Percentiles rank a stretch among this genome's conserved stretches.
These are phyloP conservation scores for Prunella himalayana DNA, from an alignment of 2,113 vertebrate species.

Conservation along the genomic window DNA sequence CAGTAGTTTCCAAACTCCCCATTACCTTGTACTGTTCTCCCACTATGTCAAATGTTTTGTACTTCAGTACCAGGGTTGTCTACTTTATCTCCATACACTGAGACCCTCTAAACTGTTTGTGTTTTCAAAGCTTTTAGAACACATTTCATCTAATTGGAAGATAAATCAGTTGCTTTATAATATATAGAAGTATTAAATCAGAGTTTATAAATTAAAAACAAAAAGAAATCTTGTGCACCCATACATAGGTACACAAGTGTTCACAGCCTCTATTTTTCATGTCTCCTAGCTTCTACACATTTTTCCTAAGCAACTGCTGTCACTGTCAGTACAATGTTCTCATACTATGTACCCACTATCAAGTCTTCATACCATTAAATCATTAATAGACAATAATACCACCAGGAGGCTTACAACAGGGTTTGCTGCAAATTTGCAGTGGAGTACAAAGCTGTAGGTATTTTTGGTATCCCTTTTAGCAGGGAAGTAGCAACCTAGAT, in stretches of 20 bases:
- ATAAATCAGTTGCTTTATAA: accelerated
- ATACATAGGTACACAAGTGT: accelerated
- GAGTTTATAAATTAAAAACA: neutral
- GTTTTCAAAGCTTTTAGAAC: neutral
- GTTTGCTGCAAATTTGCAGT: neutral
- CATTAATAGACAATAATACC: neutral
- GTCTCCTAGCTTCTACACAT: neutral
- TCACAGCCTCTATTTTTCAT: neutral
- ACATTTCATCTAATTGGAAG: neutral
- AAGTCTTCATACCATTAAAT: neutral
- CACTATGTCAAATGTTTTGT: neutral
- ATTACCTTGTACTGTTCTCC: neutral
- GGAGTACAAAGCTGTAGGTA: neutral
- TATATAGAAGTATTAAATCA: neutral
- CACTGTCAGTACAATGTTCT: neutral
- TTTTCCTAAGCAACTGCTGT: neutral
- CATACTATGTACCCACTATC: neutral
- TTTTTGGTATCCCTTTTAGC: neutral
- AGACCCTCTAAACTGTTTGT: neutral
- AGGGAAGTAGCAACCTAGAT: neutral
- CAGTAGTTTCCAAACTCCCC: neutral
- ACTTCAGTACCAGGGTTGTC: neutral
- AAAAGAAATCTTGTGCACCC: neutral
- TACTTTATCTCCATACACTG: neutral
- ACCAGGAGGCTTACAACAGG: neutral